phyloP scores from a whole-genome alignment of 2,888 invertebrate species.

The Caenorhabditis sp. region DNA sequence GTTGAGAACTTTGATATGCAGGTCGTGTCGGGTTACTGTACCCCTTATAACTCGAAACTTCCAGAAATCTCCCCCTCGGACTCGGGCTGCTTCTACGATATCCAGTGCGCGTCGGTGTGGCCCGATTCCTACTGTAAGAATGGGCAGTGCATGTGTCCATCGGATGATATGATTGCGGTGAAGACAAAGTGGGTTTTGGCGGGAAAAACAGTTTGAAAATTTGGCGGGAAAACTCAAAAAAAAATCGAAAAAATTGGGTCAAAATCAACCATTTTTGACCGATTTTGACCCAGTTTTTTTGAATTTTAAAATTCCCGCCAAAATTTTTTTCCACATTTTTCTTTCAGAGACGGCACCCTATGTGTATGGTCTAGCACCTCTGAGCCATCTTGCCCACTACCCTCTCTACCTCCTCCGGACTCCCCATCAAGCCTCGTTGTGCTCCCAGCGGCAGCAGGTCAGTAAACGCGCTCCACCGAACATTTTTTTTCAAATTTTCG shows the following conservation, averaged over 20 bases:
- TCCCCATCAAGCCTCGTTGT: slow-evolving; percentile 73
- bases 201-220: neutral
- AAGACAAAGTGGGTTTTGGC: slow-evolving; percentile 69
- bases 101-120: slow-evolving; percentile 76
- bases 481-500: slow-evolving; percentile 1
- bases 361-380: slow-evolving; percentile 71
- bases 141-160: slow-evolving; percentile 74
- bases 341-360: slow-evolving; percentile 72
- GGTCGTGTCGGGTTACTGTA: too few relatives aligned
- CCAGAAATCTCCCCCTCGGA: slow-evolving; percentile 74
- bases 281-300: neutral
- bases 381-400: slow-evolving; percentile 74
- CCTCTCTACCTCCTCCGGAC: slow-evolving; percentile 74
- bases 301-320: neutral
- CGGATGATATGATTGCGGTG: slow-evolving; percentile 75
- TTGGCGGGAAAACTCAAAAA: neutral
- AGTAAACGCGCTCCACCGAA: neutral
- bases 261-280: neutral
- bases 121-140: slow-evolving; percentile 74
- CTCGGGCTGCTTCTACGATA: slow-evolving; percentile 75
- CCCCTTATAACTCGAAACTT: slow-evolving; percentile 36
- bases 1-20: too few relatives aligned
- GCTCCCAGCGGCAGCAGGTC: slow-evolving; percentile 70
- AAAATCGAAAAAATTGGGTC: neutral
- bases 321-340: neutral